Evolutionary conservation across 2,797 vertebrate species (phyloP), one percentile per base, ranked within the genome.

Genomic region (Gymnoscopelus braueri): DNA sequence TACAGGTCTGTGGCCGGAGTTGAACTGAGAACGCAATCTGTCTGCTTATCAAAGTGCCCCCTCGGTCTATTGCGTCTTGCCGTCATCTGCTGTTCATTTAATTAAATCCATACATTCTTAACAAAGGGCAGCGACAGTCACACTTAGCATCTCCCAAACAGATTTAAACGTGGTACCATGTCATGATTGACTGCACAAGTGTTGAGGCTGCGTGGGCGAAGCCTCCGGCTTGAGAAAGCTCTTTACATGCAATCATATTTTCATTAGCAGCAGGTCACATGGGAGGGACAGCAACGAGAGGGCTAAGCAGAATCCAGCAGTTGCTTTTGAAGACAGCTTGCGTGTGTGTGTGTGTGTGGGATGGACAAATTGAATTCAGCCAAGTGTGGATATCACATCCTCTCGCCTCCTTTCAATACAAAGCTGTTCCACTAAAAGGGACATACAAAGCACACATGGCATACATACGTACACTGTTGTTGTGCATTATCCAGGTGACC

Each of bases 161-260:
- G 61, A 0, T 74, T 78, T 68, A 52, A 69, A 9, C 50, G 39
- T 65, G 65, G 26, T 39, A 69, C 12, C 1, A 52, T 72, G 72
- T 39, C 58, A 50, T 70, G 57, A 65, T 60, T 82, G 39, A 49
- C 55, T 58, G 55, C 59, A 67, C 39, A 66, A 50, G 59, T 72
- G 66, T 44, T 70, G 53, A 66, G 63, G 62, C 24, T 50, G 23
- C 39, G 55, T 82, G 71, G 69, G 72, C 63, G 48, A 58, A 49
- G 53, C 44, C 57, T 74, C 23, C 44, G 32, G 63, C 70, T 79
- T 71, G 63, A 86, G 60, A 64, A 77, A 54, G 44, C 59, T 66
- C 62, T 65, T 61, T 55, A 65, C 73, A 79, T 69, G 66, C 73
- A 87, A 79, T 83, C 58, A 74, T 23, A 52, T 71, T 82, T 78